Evolutionary conservation across 2,888 invertebrate species (phyloP).

Genomic region (Hirtodrosophila cameraria): DNA sequence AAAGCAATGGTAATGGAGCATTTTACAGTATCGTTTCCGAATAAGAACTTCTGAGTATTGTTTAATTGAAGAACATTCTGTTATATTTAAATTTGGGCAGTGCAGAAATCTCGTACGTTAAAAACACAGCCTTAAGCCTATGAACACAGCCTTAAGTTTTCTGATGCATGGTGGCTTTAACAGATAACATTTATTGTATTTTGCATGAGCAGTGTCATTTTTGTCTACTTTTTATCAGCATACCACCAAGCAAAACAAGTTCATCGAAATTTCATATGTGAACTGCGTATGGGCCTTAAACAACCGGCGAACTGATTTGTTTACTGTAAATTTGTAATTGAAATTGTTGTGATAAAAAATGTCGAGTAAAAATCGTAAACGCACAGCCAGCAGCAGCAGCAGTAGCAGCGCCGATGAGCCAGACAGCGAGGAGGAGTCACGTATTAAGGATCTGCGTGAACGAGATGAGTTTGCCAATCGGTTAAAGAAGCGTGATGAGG

Average conservation of each 20-base stretch:
- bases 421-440: conserved; percentile 92
- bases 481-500: conserved; percentile 94
- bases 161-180: too few relatives aligned
- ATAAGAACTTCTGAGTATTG: too few relatives aligned
- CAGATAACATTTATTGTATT: too few relatives aligned
- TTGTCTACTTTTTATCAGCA: neutral
- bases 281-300: conserved; percentile 20
- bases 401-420: conserved; percentile 82
- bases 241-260: neutral
- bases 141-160: too few relatives aligned
- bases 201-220: too few relatives aligned
- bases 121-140: too few relatives aligned
- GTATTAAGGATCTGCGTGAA: conserved; percentile 93
- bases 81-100: too few relatives aligned
- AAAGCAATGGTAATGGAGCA: too few relatives aligned
- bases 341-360: conserved; percentile 38
- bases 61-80: too few relatives aligned
- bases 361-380: conserved; percentile 73
- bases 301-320: conserved; percentile 16
- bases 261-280: neutral
- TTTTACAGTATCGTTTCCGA: too few relatives aligned
- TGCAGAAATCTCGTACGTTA: too few relatives aligned
- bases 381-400: conserved; percentile 61
- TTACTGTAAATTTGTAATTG: conserved; percentile 9
- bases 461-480: conserved; percentile 97